phyloP scores from a whole-genome alignment of 1,140 invertebrate species.

The Drosophila cardini region DNA sequence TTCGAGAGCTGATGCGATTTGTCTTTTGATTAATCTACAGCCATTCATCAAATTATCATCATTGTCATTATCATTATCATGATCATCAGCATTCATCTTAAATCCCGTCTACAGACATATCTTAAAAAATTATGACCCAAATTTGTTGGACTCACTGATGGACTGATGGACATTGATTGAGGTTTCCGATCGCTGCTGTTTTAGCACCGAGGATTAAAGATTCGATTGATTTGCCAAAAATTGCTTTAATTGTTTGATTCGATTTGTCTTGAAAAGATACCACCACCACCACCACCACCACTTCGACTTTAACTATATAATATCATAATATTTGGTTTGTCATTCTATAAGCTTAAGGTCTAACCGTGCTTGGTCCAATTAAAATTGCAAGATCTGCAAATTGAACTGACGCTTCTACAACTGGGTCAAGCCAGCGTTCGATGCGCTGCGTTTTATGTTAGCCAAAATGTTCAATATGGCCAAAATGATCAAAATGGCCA shows the following conservation, averaged over 20 bases:
- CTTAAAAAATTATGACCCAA: conserved; percentile 47
- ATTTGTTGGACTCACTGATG: conserved; percentile 49
- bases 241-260: conserved; percentile 46
- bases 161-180: conserved; percentile 65
- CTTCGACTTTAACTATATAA: no score
- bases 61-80: conserved; percentile 49
- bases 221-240: conserved; percentile 46
- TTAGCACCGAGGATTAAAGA: conserved; percentile 26
- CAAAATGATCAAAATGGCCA: conserved; percentile 19
- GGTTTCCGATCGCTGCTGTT: conserved; percentile 6
- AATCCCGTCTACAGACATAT: background rate
- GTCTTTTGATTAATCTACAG: conserved; percentile 66
- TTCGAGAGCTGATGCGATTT: conserved; percentile 52
- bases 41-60: conserved; percentile 74
- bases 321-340: no score
- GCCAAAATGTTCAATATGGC: conserved; percentile 23
- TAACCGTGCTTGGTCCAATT: conserved; percentile 49
- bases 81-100: conserved; percentile 49
- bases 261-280: conserved; percentile 37
- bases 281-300: no score
- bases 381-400: conserved; percentile 53
- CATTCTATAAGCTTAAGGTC: conserved; percentile 28
- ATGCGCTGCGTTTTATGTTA: conserved; percentile 35
- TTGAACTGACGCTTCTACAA: conserved; percentile 49
- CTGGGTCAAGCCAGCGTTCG: conserved; percentile 54